Percentiles rank a stretch among this genome's conserved stretches.
Conservation (phyloP, 2,113 vertebrate species). For the Tetrax tetrax region DNA sequence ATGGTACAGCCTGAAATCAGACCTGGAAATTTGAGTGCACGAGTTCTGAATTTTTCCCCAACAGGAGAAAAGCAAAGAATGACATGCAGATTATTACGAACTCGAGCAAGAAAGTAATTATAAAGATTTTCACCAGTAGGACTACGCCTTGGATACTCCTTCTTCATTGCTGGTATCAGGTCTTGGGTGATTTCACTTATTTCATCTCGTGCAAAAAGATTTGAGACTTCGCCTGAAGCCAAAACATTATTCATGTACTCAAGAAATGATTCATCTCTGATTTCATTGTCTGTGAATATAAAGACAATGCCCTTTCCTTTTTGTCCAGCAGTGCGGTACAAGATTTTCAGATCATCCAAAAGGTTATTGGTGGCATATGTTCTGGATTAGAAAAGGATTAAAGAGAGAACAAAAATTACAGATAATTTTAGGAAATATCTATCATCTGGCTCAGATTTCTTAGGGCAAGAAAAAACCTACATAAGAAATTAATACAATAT, state of each 20-base stretch:
- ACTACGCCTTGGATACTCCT: conserved; percentile 73
- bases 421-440: neutral
- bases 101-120: conserved; percentile 82
- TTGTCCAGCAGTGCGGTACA: conserved; percentile 84
- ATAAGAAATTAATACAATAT: neutral
- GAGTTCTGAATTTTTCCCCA: conserved; percentile 83
- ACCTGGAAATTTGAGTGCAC: conserved; percentile 81
- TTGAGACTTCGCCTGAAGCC: conserved; percentile 84
- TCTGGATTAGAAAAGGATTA: conserved; percentile 62
- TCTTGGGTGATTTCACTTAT: conserved; percentile 84
- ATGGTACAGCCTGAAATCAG: conserved; percentile 87
- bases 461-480: neutral
- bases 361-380: conserved; percentile 81
- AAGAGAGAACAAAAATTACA: neutral
- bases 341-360: conserved; percentile 83
- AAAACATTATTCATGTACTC: conserved; percentile 88
- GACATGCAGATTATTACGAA: conserved; percentile 81
- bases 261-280: conserved; percentile 86
- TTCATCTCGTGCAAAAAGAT: conserved; percentile 85
- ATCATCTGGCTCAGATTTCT: neutral
- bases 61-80: conserved; percentile 88
- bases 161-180: conserved; percentile 81
- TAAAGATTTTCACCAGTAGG: conserved; percentile 83
- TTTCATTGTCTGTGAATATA: conserved; percentile 85
- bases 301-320: conserved; percentile 82